Percentiles rank a stretch among this genome's conserved stretches.
Conservation (phyloP, 2,113 vertebrate species). For the Phyllopteryx taeniolatus region DNA sequence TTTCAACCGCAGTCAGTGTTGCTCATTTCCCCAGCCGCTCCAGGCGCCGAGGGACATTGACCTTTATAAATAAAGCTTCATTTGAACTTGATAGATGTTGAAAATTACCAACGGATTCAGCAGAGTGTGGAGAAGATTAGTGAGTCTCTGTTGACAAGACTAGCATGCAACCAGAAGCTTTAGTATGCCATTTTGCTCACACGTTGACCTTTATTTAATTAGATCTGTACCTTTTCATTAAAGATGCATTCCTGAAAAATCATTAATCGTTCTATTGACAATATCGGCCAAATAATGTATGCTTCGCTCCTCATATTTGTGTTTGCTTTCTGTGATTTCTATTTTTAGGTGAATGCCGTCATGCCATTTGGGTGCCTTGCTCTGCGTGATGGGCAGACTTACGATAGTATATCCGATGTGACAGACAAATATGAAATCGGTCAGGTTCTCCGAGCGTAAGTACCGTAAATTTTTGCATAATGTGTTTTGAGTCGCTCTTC, state of each 20-base stretch:
- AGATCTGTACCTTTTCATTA: conserved; percentile 17
- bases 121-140: conserved; percentile 53
- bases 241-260: conserved; percentile 23
- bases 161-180: conserved; percentile 51
- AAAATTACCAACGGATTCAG: conserved; percentile 55
- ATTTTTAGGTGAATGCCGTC: conserved; percentile 71
- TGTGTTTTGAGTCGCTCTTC: neutral
- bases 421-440: conserved; percentile 85
- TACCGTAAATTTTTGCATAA: conserved; percentile 29
- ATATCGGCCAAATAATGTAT: conserved; percentile 16
- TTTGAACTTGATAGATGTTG: conserved; percentile 60
- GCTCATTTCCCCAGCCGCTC: conserved; percentile 13
- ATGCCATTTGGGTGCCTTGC: conserved; percentile 85
- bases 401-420: conserved; percentile 77
- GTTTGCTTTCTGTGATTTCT: conserved; percentile 9
- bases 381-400: conserved; percentile 79
- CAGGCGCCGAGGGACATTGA: conserved; percentile 34
- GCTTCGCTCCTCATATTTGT: conserved; percentile 11
- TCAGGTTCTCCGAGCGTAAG: conserved; percentile 81
- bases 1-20: neutral
- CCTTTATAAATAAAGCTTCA: conserved; percentile 53
- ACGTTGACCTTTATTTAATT: conserved; percentile 19
- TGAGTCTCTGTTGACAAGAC: conserved; percentile 59
- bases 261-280: conserved; percentile 36
- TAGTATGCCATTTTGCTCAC: conserved; percentile 24